These are phyloP conservation scores for Cheilosia soror DNA, from an alignment of 2,888 invertebrate genomes.

Conservation along the genomic window DNA sequence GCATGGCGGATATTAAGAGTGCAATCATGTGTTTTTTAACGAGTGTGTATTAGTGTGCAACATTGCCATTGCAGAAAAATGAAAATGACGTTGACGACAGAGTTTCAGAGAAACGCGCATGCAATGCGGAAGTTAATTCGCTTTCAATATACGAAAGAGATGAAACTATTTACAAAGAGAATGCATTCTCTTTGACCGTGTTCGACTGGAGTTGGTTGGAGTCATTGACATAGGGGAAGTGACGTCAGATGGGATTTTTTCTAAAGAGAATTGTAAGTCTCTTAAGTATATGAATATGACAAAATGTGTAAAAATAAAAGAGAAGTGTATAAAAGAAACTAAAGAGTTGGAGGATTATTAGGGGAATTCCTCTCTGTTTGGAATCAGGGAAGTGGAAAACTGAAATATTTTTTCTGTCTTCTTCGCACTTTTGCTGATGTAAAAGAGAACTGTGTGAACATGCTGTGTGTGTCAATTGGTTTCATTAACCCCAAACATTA, in stretches of 20 bases:
- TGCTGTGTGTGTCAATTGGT: conserved; percentile 82
- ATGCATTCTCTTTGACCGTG: neutral
- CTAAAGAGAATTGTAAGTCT: conserved; percentile 42
- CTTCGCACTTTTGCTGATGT: neutral
- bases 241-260: conserved; percentile 65
- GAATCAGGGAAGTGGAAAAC: conserved; percentile 8
- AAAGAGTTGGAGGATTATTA: neutral
- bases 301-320: neutral
- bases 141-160: conserved; percentile 56
- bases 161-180: conserved; percentile 31
- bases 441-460: conserved; percentile 53
- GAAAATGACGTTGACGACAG: conserved; percentile 53
- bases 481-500: conserved; percentile 82
- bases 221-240: conserved; percentile 72
- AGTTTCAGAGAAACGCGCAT: conserved; percentile 45
- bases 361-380: conserved; percentile 60
- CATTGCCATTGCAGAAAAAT: conserved; percentile 1
- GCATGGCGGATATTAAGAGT: conserved; percentile 26
- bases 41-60: conserved; percentile 1
- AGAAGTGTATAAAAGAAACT: neutral
- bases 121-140: conserved; percentile 75
- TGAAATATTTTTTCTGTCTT: conserved; percentile 3
- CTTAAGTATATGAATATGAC: neutral
- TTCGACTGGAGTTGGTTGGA: conserved; percentile 50
- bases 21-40: conserved; percentile 19